Evolutionary conservation across 2,113 vertebrate species (phyloP), one percentile per base, ranked within the genome.

Genomic region (Oceanites oceanicus): DNA sequence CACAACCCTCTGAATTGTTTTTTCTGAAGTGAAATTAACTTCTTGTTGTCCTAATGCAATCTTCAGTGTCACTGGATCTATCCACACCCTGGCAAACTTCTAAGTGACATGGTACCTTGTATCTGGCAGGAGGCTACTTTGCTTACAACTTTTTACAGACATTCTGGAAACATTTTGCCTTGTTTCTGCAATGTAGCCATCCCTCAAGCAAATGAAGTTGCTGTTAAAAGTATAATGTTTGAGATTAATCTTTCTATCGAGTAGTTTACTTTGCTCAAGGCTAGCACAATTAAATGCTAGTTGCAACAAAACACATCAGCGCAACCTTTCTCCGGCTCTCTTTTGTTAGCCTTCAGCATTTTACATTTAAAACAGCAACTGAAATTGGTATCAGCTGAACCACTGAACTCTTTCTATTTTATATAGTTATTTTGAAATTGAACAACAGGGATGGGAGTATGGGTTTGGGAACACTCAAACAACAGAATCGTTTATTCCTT

Each of bases 71-170:
- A 13, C 11, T 42, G 5, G 11, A 23, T 26, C 44, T 38, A 6
- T 12, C 21, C 6, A 3, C 15, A 36, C 14, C 10, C 44, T 56
- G 52, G 11, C 20, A 61, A 29, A n/a, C 30, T 56, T 26, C 4
- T 7, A 11, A 30, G 19, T 15, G 20, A 4, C 21, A 15, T 13
- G 1, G 20, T n/a, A 15, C 23, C 42, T 49, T 45, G 20, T 16
- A 19, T 65, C 11, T 16, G 6, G 8, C 9, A 42, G 7, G 29
- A 80, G 8, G 7, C 16, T 66, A 2, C 22, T 75, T 66, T 32
- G 17, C 50, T 78, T 29, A 8, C 14, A 14, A 3, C 5, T 16
- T 62, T 53, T 76, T 21, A 11, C 25, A 7, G 0, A 1, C 3
- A 1, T 50, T 53, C 21, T 88, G 21, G 52, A 72, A 71, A 26